phyloP scores from a whole-genome alignment of 2,888 invertebrate genomes.

The Protonemura montana region DNA sequence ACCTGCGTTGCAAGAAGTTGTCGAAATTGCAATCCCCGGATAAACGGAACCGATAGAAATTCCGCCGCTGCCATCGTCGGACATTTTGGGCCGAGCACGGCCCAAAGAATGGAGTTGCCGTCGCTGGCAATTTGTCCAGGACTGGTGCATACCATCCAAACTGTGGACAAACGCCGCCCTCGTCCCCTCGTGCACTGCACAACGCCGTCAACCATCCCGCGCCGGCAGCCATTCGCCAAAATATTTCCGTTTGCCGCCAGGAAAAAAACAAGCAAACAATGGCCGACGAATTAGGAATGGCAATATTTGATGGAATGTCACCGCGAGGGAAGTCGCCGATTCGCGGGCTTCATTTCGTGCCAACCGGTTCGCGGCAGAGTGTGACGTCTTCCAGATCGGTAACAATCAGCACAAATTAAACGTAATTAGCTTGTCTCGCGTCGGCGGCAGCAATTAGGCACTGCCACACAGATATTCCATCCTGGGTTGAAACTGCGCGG shows the following conservation, averaged over 20 bases:
- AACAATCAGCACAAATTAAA: slow-evolving; percentile 37
- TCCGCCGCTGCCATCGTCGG: neutral
- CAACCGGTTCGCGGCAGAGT: too few species aligned
- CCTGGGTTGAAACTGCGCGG: neutral
- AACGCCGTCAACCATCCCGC: neutral
- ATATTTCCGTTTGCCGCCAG: neutral
- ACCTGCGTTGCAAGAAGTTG: neutral
- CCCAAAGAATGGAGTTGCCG: neutral
- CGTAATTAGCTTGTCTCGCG: slow-evolving; percentile 38
- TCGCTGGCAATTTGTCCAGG: neutral
- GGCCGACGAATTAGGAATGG: neutral
- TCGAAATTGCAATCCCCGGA: neutral
- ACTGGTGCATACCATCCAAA: too few species aligned
- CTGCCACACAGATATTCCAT: too few species aligned
- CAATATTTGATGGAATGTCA: neutral
- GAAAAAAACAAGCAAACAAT: neutral
- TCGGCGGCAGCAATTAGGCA: neutral
- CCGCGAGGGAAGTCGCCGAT: neutral
- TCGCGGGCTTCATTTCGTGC: too few species aligned
- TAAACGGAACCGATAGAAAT: slow-evolving; percentile 23
- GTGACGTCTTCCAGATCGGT: neutral
- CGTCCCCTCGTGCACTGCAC: too few species aligned
- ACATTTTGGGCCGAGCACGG: neutral
- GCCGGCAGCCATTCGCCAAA: neutral
- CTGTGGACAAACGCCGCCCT: neutral